These are phyloP conservation scores for Epistrophella euchroma DNA, from an alignment of 2,888 invertebrate species.

Conservation along the genomic window DNA sequence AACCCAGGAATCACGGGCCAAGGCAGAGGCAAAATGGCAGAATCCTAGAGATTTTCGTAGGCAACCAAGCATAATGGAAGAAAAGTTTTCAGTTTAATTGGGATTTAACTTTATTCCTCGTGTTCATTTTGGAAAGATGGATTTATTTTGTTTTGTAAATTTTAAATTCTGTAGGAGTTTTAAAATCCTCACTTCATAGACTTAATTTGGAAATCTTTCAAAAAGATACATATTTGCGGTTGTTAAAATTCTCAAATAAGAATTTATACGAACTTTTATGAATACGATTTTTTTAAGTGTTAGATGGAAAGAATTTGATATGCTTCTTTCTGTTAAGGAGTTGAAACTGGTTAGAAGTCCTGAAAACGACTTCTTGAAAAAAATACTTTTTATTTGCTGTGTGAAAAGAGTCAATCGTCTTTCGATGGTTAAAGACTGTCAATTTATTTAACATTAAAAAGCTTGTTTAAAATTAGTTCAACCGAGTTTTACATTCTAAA, in stretches of 20 bases:
- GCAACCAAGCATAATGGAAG: slow-evolving; percentile 52
- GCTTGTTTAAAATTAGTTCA: too few relatives aligned
- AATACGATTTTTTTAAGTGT: too few relatives aligned
- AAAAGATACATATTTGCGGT: slow-evolving; percentile 2
- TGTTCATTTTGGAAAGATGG: slow-evolving; percentile 53
- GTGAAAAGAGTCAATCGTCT: too few relatives aligned
- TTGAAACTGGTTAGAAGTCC: too few relatives aligned
- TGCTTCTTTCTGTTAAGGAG: too few relatives aligned
- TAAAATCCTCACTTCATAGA: neutral
- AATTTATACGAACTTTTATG: neutral
- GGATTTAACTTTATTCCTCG: slow-evolving; percentile 64
- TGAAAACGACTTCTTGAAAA: too few relatives aligned
- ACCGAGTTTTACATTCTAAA: too few relatives aligned
- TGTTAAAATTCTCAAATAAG: neutral
- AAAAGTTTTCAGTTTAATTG: slow-evolving; percentile 69
- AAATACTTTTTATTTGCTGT: too few relatives aligned
- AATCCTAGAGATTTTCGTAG: slow-evolving; percentile 54
- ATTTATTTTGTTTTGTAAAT: slow-evolving; percentile 61
- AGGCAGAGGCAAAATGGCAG: slow-evolving; percentile 13
- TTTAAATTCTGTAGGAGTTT: slow-evolving; percentile 22
- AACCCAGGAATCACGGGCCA: slow-evolving; percentile 6
- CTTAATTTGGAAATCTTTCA: slow-evolving; percentile 3
- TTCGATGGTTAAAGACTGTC: too few relatives aligned
- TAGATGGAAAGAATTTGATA: too few relatives aligned
- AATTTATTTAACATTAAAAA: too few relatives aligned